These are phyloP conservation scores for Drosophila cognata DNA, from an alignment of 2,888 invertebrate genomes.

Conservation along the genomic window DNA sequence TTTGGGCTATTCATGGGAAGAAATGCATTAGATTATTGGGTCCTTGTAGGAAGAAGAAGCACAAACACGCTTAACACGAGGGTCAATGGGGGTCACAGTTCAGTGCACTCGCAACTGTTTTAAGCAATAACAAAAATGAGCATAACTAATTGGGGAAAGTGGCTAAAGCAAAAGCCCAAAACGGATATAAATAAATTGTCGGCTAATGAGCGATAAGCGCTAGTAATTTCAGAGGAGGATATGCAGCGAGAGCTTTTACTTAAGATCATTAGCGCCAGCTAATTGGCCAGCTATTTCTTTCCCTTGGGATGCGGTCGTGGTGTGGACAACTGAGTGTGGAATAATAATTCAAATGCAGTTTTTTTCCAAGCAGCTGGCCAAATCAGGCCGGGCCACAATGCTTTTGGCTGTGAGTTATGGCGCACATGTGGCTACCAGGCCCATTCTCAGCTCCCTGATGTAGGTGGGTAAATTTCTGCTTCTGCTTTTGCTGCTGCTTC, in stretches of 20 bases:
- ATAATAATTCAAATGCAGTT: slow-evolving; percentile 43
- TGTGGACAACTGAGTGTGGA: slow-evolving; percentile 17
- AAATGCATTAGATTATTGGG: not conserved
- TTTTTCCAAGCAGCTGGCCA: slow-evolving; percentile 39
- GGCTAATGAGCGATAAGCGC: slow-evolving; percentile 23
- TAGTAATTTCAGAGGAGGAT: slow-evolving; percentile 6
- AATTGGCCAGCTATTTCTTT: slow-evolving; percentile 34
- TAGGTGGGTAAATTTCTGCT: not conserved
- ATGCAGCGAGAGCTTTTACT: not conserved
- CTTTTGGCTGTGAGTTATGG: slow-evolving; percentile 67
- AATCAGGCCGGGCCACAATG: slow-evolving; percentile 17
- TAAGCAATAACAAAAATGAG: not conserved
- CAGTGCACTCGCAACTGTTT: slow-evolving; percentile 2
- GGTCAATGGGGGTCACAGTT: not conserved
- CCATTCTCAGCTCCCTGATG: not conserved
- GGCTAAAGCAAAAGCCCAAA: not conserved
- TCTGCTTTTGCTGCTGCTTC: not conserved
- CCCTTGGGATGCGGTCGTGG: not conserved
- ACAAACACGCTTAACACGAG: not conserved
- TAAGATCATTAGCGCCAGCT: slow-evolving; percentile 40
- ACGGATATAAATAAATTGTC: slow-evolving; percentile 5
- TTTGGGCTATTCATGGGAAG: not conserved
- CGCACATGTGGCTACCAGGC: slow-evolving; percentile 64
- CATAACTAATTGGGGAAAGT: slow-evolving; percentile 17
- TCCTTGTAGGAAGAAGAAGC: not conserved